Conservation (phyloP, 1,140 invertebrate genomes). For the Drosophila aff. region DNA sequence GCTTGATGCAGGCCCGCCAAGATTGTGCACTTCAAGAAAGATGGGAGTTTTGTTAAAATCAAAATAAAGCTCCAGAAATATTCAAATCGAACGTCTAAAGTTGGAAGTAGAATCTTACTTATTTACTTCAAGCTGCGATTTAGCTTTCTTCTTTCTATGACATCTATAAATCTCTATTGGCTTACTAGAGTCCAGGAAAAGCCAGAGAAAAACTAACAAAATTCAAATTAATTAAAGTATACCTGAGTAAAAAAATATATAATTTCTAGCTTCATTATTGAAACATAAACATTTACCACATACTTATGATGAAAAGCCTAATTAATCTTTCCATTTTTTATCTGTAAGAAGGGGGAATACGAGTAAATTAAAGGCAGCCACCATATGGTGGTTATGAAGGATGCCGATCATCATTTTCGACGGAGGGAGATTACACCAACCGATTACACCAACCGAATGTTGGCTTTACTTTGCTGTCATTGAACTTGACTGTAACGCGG, state of each 20-base stretch:
- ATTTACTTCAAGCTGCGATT: neutral
- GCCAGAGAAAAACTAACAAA: rapidly evolving
- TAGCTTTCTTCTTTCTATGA: neutral
- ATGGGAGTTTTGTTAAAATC: too few relatives aligned
- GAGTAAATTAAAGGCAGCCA: conserved; percentile 32
- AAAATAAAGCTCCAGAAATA: neutral
- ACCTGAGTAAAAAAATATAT: neutral
- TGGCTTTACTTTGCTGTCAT: conserved; percentile 43
- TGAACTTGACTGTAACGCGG: conserved; percentile 53
- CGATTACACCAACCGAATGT: conserved; percentile 24
- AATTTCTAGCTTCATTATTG: neutral
- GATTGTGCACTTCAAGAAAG: conserved; percentile 15
- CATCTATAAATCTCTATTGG: neutral
- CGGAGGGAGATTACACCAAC: neutral
- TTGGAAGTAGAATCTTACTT: neutral
- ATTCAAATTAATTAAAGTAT: neutral
- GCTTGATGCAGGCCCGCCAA: conserved; percentile 1
- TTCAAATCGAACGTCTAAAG: neutral
- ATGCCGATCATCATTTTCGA: conserved; percentile 44
- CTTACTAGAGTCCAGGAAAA: neutral
- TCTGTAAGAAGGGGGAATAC: neutral
- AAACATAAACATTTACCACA: neutral
- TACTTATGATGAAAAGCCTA: neutral
- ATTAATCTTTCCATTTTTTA: neutral
- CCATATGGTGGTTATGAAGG: conserved; percentile 46